phyloP scores from a whole-genome alignment of 2,113 vertebrate genomes.

The Phrynosoma blainvillii region DNA sequence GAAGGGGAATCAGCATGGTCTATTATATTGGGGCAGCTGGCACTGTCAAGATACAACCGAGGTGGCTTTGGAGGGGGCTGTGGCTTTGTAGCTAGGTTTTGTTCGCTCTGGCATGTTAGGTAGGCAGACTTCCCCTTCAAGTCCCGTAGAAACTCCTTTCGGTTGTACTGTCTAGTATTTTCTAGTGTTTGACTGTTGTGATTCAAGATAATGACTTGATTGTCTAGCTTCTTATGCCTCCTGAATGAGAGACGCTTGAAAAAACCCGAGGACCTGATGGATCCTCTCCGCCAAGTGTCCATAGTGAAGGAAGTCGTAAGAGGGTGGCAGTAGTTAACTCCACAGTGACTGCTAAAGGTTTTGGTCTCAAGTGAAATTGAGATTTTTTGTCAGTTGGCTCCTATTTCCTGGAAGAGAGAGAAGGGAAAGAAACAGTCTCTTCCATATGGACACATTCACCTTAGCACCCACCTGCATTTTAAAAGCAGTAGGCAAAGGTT shows the following conservation, averaged over 20 bases:
- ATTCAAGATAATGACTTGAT: conserved; percentile 68
- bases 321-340: conserved; percentile 11
- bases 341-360: conserved; percentile 1
- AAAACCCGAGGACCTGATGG: conserved; percentile 77
- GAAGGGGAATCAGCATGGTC: conserved; percentile 66
- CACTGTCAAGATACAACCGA: conserved; percentile 86
- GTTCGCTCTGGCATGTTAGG: conserved; percentile 79
- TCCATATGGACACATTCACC: conserved; percentile 45
- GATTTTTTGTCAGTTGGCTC: neutral
- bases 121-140: conserved; percentile 70
- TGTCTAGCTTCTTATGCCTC: conserved; percentile 72
- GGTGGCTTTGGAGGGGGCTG: conserved; percentile 93
- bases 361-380: neutral
- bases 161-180: conserved; percentile 47
- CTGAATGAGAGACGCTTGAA: conserved; percentile 75
- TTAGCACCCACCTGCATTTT: accelerated
- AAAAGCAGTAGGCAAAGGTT: neutral
- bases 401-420: conserved; percentile 33
- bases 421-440: conserved; percentile 40
- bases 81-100: conserved; percentile 79
- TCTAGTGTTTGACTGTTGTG: conserved; percentile 70
- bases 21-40: conserved; percentile 81
- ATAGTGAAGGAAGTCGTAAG: conserved; percentile 51
- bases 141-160: conserved; percentile 63
- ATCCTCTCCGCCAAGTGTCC: conserved; percentile 80